Base-by-base conservation (phyloP, 2,888 invertebrate species). In the Boloria selene region DNA sequence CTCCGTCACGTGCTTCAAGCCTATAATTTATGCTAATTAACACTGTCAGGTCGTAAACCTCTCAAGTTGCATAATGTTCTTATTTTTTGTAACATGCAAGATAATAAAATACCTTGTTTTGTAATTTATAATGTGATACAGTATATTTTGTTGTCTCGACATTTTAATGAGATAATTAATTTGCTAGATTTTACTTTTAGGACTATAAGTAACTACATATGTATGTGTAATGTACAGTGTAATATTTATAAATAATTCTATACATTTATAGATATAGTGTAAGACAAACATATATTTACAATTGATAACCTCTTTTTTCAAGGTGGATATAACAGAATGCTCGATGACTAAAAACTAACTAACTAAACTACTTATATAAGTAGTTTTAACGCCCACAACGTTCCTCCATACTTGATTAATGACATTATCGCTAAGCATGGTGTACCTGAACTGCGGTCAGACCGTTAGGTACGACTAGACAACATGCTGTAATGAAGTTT, bases 351-450 rank as follows among this genome's bases (percentile, higher is more conserved):
- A n/a, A n/a, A n/a, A n/a, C n/a, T n/a, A n/a, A n/a, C n/a, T n/a
- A n/a, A n/a, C n/a, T n/a, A n/a, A n/a, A n/a, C n/a, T n/a, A n/a
- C n/a, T n/a, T 49, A 50, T 17, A 47, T 59, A 59, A 38, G 59
- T 59, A 59, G 49, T 59, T 59, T 50, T 31, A 38, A 50, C 59
- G 38, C 59, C 49, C 49, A 49, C 47, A 49, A 31, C 17, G 45
- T 17, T 47, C 45, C 52, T 44, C 45, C 45, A 59, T 64, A 58
- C 56, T 52, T 59, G 64, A 64, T 58, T 64, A 58, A 59, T 64
- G 59, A 59, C 44, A 58, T 64, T 64, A 59, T 58, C n/a, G 63
- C 56, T 42, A 31, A 38, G 58, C 64, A 58, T 47, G 17, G 45
- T 47, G 47, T 58, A 64, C n/a, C n/a, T n/a, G n/a, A n/a, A n/a